These are phyloP conservation scores for Etia nguti DNA, from an alignment of 2,113 vertebrate species.

Conservation along the genomic window DNA sequence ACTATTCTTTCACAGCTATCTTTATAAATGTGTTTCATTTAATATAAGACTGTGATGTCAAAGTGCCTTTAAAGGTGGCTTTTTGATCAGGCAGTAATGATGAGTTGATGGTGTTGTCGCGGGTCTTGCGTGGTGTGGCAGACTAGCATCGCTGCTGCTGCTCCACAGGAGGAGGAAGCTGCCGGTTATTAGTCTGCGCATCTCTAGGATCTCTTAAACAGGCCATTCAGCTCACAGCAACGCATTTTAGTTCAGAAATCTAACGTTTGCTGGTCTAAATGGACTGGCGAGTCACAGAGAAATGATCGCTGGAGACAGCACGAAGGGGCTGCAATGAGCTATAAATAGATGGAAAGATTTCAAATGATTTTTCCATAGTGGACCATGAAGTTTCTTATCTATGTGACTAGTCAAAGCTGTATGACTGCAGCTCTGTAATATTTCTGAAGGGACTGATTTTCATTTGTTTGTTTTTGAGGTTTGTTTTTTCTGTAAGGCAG, in stretches of 20 bases:
- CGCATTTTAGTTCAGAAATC: neutral
- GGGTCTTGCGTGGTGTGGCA: neutral
- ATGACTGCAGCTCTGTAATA: neutral
- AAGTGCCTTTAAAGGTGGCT: neutral
- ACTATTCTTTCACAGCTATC: neutral
- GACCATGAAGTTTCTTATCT: neutral
- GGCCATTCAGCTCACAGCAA: neutral
- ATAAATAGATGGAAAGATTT: neutral
- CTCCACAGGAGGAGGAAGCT: neutral
- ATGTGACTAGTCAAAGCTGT: neutral
- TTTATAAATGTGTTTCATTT: neutral
- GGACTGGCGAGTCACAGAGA: neutral
- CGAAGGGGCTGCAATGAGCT: neutral
- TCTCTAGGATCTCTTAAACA: neutral
- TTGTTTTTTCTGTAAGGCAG: neutral
- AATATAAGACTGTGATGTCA: neutral
- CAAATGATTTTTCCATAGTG: neutral
- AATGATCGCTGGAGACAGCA: neutral
- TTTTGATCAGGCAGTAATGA: neutral
- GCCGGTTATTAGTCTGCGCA: neutral
- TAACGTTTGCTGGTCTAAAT: neutral
- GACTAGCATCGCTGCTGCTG: conserved; percentile 1
- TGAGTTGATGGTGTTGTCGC: neutral
- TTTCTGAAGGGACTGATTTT: neutral
- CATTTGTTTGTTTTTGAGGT: fast-evolving